A percentile compares a stretch with the other conserved stretches of the same genome.
Evolutionary conservation across 2,113 vertebrate genomes (phyloP).

Genomic region (Ceyx melanurus): DNA sequence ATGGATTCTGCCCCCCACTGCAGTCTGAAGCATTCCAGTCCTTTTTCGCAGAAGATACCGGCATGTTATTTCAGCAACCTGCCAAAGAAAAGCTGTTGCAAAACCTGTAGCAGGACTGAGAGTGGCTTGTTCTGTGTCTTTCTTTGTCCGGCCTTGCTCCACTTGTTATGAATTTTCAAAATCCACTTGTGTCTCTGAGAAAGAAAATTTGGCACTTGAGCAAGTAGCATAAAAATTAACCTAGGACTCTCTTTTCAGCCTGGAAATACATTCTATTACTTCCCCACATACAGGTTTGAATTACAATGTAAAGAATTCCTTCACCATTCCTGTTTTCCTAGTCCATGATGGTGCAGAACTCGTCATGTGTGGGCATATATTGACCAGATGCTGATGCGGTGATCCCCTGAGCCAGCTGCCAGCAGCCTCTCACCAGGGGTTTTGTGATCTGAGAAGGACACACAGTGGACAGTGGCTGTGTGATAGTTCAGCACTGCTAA

Average conservation of each 20-base stretch:
- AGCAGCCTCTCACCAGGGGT: constrained; percentile 77
- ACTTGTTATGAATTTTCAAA: background rate
- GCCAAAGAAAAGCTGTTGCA: constrained; percentile 3
- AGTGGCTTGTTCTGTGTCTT: background rate
- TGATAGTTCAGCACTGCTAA: constrained; percentile 92
- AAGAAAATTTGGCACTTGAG: background rate
- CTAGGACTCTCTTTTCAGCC: background rate
- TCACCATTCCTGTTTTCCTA: background rate
- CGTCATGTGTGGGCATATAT: constrained; percentile 78
- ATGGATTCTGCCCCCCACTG: background rate
- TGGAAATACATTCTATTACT: background rate
- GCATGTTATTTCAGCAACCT: constrained; percentile 7
- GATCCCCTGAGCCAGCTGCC: constrained; percentile 91
- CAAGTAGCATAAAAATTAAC: background rate
- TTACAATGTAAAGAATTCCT: background rate
- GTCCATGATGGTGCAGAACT: background rate
- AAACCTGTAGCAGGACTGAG: background rate
- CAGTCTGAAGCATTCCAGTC: constrained; percentile 13
- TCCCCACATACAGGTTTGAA: background rate
- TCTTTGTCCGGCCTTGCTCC: background rate
- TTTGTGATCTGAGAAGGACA: constrained; percentile 85
- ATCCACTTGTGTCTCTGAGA: background rate
- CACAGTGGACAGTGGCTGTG: constrained; percentile 80
- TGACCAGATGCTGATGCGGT: constrained; percentile 92
- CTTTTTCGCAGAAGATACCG: background rate